Evolutionary conservation across 2,113 vertebrate species (phyloP), one percentile per base, ranked within the genome.

Genomic region (Rhinopithecus roxellana): DNA sequence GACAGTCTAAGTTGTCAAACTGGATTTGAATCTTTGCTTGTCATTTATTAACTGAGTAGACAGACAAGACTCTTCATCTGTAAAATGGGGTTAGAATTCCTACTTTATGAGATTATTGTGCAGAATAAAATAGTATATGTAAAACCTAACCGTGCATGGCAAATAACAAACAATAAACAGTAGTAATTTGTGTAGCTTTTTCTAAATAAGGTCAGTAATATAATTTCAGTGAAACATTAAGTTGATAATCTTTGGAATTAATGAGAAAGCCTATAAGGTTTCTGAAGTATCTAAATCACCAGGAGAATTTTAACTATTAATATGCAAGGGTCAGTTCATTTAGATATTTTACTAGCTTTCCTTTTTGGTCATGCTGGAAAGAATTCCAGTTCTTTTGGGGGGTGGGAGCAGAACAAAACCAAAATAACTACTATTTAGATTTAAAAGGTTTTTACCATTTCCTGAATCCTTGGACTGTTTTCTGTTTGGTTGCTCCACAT

Each of bases 331-430:
- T 93, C 55, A 83, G 32, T 92, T 95, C 10, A 30, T 93, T 86
- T 78, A 85, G 72, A 61, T 93, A 61, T 92, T 96, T 97, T 84
- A 64, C 61, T 91, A 52, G 45, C 25, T 87, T 75, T 89, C 14
- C 8, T 81, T 93, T 92, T 82, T 72, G 22, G 18, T 94, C 27
- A 82, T 94, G 72, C 45, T 92, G 25, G 50, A 81, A 92, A 85
- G 81, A 96, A 50, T 70, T 89, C 25, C 12, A 85, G 1, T 40
- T 30, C 61, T 64, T 86, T 82, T 74, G 5, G 18, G 43, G 32
- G 1, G 6, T 57, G 43, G 14, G 81, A 35, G 17, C 22, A 45
- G 59, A 38, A 2, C 1, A 35, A 86, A 86, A 75, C 6, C 55
- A 40, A 95, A 90, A 48, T 70, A 94, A 45, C 8, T 32, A 7